Conservation (phyloP, 2,797 vertebrate genomes). For the Scolopax bukidnonensis region DNA sequence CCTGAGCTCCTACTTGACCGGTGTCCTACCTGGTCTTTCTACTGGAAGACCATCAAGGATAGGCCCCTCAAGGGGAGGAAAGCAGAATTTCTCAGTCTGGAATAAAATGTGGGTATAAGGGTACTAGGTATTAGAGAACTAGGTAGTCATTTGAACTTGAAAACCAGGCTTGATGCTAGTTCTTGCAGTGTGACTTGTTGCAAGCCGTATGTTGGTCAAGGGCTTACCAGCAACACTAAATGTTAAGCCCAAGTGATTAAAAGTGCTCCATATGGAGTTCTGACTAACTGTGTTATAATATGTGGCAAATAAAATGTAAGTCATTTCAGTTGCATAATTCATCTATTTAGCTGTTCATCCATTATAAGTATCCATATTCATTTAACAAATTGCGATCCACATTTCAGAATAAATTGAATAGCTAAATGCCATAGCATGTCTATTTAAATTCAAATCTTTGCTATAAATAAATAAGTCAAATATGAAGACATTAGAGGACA, state of each 20-base stretch:
- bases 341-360: background rate
- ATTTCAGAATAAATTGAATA: background rate
- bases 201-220: background rate
- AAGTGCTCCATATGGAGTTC: background rate
- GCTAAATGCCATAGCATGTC: background rate
- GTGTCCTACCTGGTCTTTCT: background rate
- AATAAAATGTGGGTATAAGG: background rate
- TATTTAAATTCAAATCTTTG: slow-evolving; percentile 31
- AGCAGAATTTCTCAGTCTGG: background rate
- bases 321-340: slow-evolving; percentile 5
- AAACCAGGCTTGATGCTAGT: background rate
- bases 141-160: background rate
- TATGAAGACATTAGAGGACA: background rate
- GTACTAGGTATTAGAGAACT: background rate
- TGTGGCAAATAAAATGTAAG: background rate
- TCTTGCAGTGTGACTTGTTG: background rate
- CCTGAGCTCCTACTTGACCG: background rate
- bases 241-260: background rate
- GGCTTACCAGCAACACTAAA: background rate
- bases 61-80: background rate
- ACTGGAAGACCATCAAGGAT: background rate
- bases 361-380: slow-evolving; percentile 19
- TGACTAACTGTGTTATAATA: background rate
- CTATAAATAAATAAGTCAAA: background rate
- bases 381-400: background rate